Base-by-base conservation (phyloP, 2,888 invertebrate species). In the Creontiades dilutus region DNA sequence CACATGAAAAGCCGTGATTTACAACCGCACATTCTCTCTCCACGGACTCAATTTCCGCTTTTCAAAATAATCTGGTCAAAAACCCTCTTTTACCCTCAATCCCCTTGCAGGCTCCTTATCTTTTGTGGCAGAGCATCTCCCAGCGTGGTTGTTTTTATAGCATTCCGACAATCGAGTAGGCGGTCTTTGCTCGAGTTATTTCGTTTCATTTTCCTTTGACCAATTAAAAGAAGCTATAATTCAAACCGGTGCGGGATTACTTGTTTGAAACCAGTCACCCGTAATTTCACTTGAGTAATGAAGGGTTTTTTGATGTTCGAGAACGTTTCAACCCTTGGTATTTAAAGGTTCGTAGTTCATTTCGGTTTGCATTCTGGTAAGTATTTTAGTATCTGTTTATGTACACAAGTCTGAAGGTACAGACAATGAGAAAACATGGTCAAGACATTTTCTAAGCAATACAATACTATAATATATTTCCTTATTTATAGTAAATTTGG, bases 111-210 rank as follows among this genome's bases (percentile, higher is more conserved):
- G n/a, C n/a, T 16, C 57, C 57, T 57, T n/a, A 57, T 57, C 57
- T 57, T n/a, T 57, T 57, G n/a, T 57, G n/a, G 57, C n/a, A 57
- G 52, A 52, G 57, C n/a, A 0, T 57, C 16, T 16, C 19, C 57
- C 13, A 57, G 16, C 57, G n/a, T n/a, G 57, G 57, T n/a, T n/a
- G 57, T 57, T 57, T 57, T 57, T 57, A 57, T n/a, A 57, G 57
- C 57, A 57, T 57, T 57, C 57, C 57, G 57, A n/a, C 57, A 57
- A 57, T 16, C 14, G 57, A n/a, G 57, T 57, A 57, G 57, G 57
- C 57, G 57, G n/a, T 57, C 57, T 57, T 57, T 57, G 57, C 57
- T n/a, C 57, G 57, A 57, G 57, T 57, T 57, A 57, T 57, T 57
- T 57, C 57, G 57, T 57, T 57, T 57, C 57, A 12, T 52, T 52